Evolutionary conservation across 2,797 vertebrate species (phyloP), one percentile per base, ranked within the genome.

Genomic region (Chaenodraco wilsoni): DNA sequence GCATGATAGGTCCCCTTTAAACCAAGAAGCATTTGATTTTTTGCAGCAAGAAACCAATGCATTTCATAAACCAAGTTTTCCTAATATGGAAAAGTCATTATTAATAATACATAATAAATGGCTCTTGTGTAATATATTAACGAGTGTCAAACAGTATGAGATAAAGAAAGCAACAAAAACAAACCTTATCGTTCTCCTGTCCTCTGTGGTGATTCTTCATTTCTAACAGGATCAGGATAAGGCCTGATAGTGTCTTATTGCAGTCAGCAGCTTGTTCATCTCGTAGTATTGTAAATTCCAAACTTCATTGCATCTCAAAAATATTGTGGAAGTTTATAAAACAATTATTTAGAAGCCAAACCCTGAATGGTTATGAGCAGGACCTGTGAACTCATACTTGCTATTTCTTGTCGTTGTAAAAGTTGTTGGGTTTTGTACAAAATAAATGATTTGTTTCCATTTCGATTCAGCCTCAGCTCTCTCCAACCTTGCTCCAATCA

Each of bases 251-350:
- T n/a, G 55, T 19, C 46, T 57, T 41, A 43, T 43, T 50, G 69
- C 69, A 23, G 49, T 51, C 49, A 55, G 69, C 69, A n/a, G 49
- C 57, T 40, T 11, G 13, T 56, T 15, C 4, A n/a, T 73, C 55
- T 4, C 27, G 4, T 27, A 27, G 27, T 4, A 27, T 27, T 1
- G 27, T 27, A 27, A 27, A 27, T 27, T 27, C 27, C 27, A 27
- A 27, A 27, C 27, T 27, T 27, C 27, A 27, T 27, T 27, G 27
- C 27, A 4, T 27, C 27, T 27, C 27, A 27, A 27, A 27, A 4
- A 27, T 27, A 27, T 27, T 27, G 27, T 27, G 27, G 27, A 27
- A 27, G 27, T 27, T 4, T 27, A 27, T 27, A 27, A 27, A 27
- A 27, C 27, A 3, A 27, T 27, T 4, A 27, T 27, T 27, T 27